These are phyloP conservation scores for Heteractis magnifica DNA, from an alignment of 92 coral and sea anemone species.

Conservation along the genomic window DNA sequence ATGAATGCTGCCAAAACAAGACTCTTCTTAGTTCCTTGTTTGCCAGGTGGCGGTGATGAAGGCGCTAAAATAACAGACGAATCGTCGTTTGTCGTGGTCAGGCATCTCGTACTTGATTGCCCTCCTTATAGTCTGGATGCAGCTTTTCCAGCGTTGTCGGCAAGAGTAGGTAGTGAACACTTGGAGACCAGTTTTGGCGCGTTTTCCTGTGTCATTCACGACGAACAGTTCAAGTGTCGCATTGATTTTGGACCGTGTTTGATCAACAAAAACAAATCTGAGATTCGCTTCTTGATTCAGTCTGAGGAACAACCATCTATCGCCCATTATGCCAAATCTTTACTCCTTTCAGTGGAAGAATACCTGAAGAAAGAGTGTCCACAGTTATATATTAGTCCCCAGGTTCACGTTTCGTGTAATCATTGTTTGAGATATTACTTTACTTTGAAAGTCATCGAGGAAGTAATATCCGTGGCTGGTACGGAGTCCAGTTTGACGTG, in stretches of 20 bases:
- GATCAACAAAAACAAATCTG: constrained; percentile 43
- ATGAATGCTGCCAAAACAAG: constrained; percentile 10
- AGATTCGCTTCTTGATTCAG: constrained; percentile 55
- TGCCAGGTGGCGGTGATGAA: constrained; percentile 36
- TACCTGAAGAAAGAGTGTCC: constrained; percentile 7
- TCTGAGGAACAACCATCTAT: constrained; percentile 23
- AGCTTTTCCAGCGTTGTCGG: constrained; percentile 42
- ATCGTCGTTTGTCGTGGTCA: constrained; percentile 34
- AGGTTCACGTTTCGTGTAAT: constrained; percentile 39
- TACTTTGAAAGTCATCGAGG: constrained; percentile 40
- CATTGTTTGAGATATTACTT: constrained; percentile 48
- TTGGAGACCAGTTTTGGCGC: constrained; percentile 37
- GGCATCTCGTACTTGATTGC: constrained; percentile 42
- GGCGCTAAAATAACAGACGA: constrained; percentile 49
- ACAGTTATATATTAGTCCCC: background rate
- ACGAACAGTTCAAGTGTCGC: constrained; percentile 43
- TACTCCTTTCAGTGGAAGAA: constrained; percentile 24
- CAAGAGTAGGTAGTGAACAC: constrained; percentile 31
- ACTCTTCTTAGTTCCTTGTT: constrained; percentile 46
- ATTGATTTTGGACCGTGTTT: constrained; percentile 67
- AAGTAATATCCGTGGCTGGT: constrained; percentile 17
- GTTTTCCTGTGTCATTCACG: constrained; percentile 44
- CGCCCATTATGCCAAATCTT: constrained; percentile 9
- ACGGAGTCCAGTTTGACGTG: constrained; percentile 24
- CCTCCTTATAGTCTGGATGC: constrained; percentile 46